Conservation (phyloP, 2,888 invertebrate species). For the Phlogophora meticulosa region DNA sequence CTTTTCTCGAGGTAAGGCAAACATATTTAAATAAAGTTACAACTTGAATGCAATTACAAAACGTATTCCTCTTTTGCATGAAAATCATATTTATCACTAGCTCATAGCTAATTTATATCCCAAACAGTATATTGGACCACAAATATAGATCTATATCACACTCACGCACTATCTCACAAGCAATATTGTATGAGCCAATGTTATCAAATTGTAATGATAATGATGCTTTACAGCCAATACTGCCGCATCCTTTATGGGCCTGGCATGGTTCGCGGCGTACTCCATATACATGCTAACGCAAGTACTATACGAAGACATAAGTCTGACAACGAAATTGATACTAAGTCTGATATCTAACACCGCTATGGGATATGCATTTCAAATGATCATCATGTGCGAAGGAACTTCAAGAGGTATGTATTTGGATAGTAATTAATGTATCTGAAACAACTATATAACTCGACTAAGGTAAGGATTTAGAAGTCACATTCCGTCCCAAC, state of each 20-base stretch:
- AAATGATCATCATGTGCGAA: slow-evolving; percentile 94
- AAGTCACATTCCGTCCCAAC: not conserved
- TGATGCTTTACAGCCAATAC: slow-evolving; percentile 93
- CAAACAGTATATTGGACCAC: not conserved
- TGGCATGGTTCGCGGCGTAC: slow-evolving; percentile 95
- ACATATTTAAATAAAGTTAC: not conserved
- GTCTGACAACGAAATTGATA: slow-evolving; percentile 91
- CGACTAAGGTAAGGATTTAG: not conserved
- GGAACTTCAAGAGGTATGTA: slow-evolving; percentile 92
- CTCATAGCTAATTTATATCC: not conserved
- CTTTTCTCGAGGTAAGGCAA: slow-evolving; percentile 93
- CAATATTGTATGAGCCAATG: slow-evolving; percentile 3
- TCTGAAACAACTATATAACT: not conserved
- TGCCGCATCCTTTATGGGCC: slow-evolving; percentile 95
- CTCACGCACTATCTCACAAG: too few relatives aligned
- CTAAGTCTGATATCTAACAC: slow-evolving; percentile 94
- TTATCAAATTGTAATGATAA: slow-evolving; percentile 17
- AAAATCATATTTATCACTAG: not conserved
- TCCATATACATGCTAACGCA: slow-evolving; percentile 94
- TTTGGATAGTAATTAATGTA: not conserved
- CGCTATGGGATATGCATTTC: slow-evolving; percentile 95
- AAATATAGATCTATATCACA: slow-evolving; percentile 10
- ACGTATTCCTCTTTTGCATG: not conserved
- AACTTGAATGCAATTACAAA: not conserved
- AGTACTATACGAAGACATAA: slow-evolving; percentile 92